Percentiles rank a stretch among this genome's conserved stretches.
Conservation (phyloP, 2,888 invertebrate species). For the Meta bourneti region DNA sequence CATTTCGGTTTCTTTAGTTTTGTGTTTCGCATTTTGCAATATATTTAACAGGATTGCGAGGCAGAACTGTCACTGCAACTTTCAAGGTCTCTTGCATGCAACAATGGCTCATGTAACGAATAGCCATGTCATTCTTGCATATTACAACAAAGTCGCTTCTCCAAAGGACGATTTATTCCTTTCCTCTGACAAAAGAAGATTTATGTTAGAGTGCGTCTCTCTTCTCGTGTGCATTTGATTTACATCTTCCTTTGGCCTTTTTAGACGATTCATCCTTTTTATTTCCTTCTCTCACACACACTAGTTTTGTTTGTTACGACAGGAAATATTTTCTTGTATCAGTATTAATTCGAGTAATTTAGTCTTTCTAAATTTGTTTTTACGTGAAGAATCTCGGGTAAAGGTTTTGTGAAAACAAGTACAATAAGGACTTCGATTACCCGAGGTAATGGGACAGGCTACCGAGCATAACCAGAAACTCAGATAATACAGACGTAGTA, state of each 20-base stretch:
- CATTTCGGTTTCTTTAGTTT: slow-evolving; percentile 12
- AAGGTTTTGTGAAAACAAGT: too few relatives aligned
- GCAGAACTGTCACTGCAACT: background rate
- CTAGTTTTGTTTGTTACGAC: background rate
- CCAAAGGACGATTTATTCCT: slow-evolving; percentile 19
- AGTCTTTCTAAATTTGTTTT: too few relatives aligned
- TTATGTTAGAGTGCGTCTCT: background rate
- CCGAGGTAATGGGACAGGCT: too few relatives aligned
- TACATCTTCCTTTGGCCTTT: background rate
- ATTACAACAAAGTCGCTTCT: background rate
- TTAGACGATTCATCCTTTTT: background rate
- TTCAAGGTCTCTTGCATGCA: background rate
- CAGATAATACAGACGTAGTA: too few relatives aligned
- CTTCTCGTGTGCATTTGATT: background rate
- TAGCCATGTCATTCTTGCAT: background rate
- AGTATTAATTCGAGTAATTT: background rate
- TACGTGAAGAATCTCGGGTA: too few relatives aligned
- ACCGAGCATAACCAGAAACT: too few relatives aligned
- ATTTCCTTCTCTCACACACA: background rate
- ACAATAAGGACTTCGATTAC: too few relatives aligned
- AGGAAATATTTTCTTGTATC: background rate
- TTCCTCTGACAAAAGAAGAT: slow-evolving; percentile 6
- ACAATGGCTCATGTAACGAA: background rate
- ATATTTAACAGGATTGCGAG: slow-evolving; percentile 9
- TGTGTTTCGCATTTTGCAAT: background rate